Percentiles rank a stretch among this genome's conserved stretches.
Evolutionary conservation across 1,140 invertebrate species (phyloP).

Genomic region (Eriosoma lanigerum): DNA sequence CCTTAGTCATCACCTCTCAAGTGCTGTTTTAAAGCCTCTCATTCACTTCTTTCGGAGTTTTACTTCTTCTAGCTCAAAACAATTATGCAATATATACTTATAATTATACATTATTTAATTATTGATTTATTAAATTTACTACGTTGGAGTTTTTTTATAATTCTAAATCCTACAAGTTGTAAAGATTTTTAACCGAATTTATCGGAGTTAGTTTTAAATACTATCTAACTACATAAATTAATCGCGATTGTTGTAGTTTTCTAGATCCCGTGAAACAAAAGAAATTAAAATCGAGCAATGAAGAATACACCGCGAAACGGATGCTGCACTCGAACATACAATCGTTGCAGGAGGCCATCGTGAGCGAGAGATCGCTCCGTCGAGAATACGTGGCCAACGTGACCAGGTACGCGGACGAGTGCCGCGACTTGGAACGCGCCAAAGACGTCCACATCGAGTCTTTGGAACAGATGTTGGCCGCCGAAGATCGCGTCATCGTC

Average conservation of each 20-base stretch:
- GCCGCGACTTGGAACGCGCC: background rate
- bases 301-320: background rate
- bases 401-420: background rate
- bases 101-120: no score
- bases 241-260: background rate
- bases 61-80: no score
- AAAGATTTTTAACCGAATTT: background rate
- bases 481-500: background rate
- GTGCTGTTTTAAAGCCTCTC: no score
- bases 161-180: background rate
- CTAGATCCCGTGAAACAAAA: background rate
- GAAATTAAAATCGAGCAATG: background rate
- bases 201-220: no score
- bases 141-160: no score
- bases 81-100: no score
- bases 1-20: no score
- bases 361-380: background rate
- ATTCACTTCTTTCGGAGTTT: no score
- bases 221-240: no score
- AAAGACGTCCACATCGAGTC: background rate
- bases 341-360: background rate
- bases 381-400: slow-evolving; percentile 3
- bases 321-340: background rate
- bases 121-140: no score
- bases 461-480: background rate